Percentiles rank a stretch among this genome's conserved stretches.
phyloP scores from a whole-genome alignment of 2,888 invertebrate species.

The Clivina fossor region DNA sequence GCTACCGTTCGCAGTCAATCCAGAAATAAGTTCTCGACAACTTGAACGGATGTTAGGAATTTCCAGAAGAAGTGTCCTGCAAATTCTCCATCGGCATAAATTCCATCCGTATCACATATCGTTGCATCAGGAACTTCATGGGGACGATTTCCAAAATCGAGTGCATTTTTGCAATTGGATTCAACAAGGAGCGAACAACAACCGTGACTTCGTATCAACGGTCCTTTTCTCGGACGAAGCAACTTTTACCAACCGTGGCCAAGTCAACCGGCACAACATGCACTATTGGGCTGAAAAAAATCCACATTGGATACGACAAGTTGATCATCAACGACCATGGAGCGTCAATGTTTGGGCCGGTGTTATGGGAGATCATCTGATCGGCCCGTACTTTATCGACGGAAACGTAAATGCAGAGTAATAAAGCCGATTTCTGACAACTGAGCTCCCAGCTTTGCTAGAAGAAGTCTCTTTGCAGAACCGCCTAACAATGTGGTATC shows the following conservation, averaged over 20 bases:
- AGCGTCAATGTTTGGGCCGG: conserved; percentile 4
- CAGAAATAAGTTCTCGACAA: conserved; percentile 5
- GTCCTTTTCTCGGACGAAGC: conserved; percentile 30
- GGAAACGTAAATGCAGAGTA: too few species aligned
- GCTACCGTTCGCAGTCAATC: conserved; percentile 4
- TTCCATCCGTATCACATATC: conserved; percentile 36
- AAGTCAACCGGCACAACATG: conserved; percentile 22
- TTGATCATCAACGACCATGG: background rate
- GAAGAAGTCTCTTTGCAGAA: too few species aligned
- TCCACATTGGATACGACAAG: conserved; percentile 3
- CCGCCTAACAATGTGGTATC: too few species aligned
- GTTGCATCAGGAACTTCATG: conserved; percentile 36
- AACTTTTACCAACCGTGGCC: conserved; percentile 28
- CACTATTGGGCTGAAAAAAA: conserved; percentile 13
- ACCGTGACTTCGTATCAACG: conserved; percentile 23
- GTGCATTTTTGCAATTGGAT: conserved; percentile 35
- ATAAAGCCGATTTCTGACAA: too few species aligned
- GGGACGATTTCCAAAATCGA: conserved; percentile 35
- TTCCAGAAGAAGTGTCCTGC: conserved; percentile 4
- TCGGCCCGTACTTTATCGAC: too few species aligned
- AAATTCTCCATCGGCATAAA: too few species aligned
- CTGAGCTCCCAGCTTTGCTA: too few species aligned
- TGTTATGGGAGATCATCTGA: too few species aligned
- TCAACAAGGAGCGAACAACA: conserved; percentile 20
- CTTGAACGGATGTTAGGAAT: conserved; percentile 4